These are phyloP conservation scores for Sinocyclocheilus grahami DNA, from an alignment of 2,113 vertebrate genomes.

Conservation along the genomic window DNA sequence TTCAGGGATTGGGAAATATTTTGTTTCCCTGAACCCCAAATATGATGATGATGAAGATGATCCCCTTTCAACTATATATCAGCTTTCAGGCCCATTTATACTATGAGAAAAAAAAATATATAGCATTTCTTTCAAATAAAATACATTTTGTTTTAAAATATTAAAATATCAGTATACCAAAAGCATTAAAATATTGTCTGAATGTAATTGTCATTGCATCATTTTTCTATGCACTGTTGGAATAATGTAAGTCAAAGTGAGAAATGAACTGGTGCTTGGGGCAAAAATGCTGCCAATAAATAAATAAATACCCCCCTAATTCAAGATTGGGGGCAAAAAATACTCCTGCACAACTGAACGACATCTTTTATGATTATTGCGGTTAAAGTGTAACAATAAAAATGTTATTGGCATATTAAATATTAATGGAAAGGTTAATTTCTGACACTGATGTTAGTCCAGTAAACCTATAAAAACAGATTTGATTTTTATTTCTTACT, in stretches of 20 bases:
- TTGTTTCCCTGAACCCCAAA: not conserved
- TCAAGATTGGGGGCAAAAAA: not conserved
- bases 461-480: not conserved
- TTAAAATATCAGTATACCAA: no score
- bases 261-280: not conserved
- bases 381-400: not conserved
- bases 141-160: no score
- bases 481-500: not conserved
- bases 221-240: not conserved
- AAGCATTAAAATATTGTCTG: not conserved
- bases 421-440: not conserved
- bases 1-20: not conserved
- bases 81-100: no score
- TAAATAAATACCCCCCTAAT: not conserved
- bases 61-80: no score
- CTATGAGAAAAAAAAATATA: no score
- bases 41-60: not conserved
- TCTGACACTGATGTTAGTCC: not conserved
- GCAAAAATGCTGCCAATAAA: not conserved
- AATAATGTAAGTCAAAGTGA: not conserved
- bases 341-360: not conserved
- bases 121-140: no score
- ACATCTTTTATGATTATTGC: no score
- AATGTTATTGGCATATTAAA: not conserved
- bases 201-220: not conserved